Evolutionary conservation across 2,113 vertebrate genomes (phyloP), one percentile per base, ranked within the genome.

Genomic region (Ammodytes dubius): DNA sequence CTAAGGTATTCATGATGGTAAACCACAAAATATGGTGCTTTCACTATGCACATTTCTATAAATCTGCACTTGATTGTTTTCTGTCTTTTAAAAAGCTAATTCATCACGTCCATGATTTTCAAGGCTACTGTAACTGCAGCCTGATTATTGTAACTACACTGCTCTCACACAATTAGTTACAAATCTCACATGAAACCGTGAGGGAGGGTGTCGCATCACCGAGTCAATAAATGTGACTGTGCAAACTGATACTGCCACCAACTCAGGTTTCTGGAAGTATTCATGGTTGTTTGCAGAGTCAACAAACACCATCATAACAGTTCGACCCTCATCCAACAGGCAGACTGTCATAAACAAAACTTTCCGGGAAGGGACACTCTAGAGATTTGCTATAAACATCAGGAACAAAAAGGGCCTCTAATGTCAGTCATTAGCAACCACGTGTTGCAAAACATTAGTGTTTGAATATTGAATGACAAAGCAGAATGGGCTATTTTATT

Each of bases 191-290:
- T 66, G 60, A 70, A 74, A 19, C 49, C 65, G 74, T 46, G 47
- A 73, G 3, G 46, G 74, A 49, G 19, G 52, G 43, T 13, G 3
- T 69, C 49, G 7, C 88, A 77, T 84, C 78, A 81, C 80, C 45
- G 7, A 81, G 79, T 84, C 63, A 70, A 86, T 88, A 27, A 27
- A 90, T 70, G 71, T 82, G 87, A 85, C 70, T 75, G 81, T 89
- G 89, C 66, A 85, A 87, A 87, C 84, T 75, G 90, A 94, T 83
- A 87, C 89, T 63, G 79, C 76, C 60, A 64, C 66, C 64, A 72
- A 65, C 81, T 69, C 68, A 3, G 61, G 74, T 87, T 88, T 85
- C 89, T 91, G 83, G 69, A 84, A 87, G 85, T 77, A 86, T 74
- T 79, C 83, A 61, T 9, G 59, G 12, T 61, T 89, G 82, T 92